phyloP scores from a whole-genome alignment of 2,113 vertebrate genomes.

The Mastomys coucha region DNA sequence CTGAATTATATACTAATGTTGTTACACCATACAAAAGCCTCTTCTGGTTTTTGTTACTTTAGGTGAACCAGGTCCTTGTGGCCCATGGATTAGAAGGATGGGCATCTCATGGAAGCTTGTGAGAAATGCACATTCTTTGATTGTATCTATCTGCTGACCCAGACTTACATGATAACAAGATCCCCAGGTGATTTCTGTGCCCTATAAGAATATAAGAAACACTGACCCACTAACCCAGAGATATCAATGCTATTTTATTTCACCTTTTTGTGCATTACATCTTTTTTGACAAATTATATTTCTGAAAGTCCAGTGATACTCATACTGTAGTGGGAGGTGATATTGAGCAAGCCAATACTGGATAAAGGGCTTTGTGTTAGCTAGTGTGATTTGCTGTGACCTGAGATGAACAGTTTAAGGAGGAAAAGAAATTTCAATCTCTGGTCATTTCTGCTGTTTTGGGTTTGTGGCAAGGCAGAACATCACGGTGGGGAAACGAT shows the following conservation, averaged over 20 bases:
- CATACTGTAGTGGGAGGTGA: no score
- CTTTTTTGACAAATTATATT: background rate
- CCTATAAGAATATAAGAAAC: background rate
- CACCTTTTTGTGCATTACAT: background rate
- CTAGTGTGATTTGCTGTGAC: background rate
- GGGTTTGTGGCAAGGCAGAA: background rate
- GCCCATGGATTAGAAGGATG: background rate
- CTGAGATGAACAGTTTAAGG: background rate
- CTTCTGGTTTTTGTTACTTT: background rate
- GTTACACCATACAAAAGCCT: background rate
- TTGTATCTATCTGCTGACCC: background rate
- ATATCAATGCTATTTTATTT: constrained; percentile 1
- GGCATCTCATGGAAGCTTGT: background rate
- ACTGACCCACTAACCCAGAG: background rate
- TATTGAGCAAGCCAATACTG: background rate
- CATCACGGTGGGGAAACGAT: background rate
- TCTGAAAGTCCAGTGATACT: background rate
- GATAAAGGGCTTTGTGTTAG: background rate
- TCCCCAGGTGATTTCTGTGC: background rate
- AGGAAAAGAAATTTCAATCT: background rate
- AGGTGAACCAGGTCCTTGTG: background rate
- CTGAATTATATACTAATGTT: background rate
- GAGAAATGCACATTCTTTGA: background rate
- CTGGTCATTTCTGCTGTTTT: background rate
- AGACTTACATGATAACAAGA: background rate